phyloP scores from a whole-genome alignment of 2,113 vertebrate species.

The Manacus vitellinus region DNA sequence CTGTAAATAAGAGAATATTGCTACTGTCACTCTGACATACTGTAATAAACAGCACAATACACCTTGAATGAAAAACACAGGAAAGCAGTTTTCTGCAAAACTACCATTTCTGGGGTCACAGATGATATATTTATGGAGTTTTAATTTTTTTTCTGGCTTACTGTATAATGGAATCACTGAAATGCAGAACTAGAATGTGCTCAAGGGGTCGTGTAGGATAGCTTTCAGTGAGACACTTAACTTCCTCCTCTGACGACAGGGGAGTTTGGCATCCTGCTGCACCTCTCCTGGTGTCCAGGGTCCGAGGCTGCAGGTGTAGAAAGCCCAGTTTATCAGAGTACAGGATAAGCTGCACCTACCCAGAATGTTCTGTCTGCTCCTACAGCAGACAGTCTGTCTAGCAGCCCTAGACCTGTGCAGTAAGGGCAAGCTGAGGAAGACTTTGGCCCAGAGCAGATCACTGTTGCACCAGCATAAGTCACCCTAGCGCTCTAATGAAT shows the following conservation, averaged over 20 bases:
- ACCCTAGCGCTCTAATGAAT: neutral
- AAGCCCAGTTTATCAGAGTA: accelerated
- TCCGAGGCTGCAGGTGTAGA: accelerated
- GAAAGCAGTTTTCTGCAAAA: slow-evolving; percentile 25
- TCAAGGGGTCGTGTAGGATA: neutral
- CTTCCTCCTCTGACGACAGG: neutral
- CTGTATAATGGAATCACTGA: neutral
- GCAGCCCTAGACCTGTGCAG: accelerated
- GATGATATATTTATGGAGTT: neutral
- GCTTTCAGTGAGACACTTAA: neutral
- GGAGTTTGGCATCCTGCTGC: accelerated
- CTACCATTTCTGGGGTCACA: neutral
- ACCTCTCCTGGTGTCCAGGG: neutral
- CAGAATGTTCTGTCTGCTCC: neutral
- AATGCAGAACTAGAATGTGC: neutral
- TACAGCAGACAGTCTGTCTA: neutral
- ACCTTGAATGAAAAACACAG: slow-evolving; percentile 44
- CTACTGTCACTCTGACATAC: slow-evolving; percentile 55
- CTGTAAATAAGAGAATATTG: slow-evolving; percentile 72
- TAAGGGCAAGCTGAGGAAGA: neutral
- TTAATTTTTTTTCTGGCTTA: neutral
- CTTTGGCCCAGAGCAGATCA: neutral
- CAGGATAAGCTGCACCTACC: neutral
- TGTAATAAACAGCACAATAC: slow-evolving; percentile 43
- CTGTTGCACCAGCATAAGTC: neutral